Evolutionary conservation across 1,140 invertebrate genomes (phyloP), one percentile per base, ranked within the genome.

Genomic region (Heliconius hewitsoni): DNA sequence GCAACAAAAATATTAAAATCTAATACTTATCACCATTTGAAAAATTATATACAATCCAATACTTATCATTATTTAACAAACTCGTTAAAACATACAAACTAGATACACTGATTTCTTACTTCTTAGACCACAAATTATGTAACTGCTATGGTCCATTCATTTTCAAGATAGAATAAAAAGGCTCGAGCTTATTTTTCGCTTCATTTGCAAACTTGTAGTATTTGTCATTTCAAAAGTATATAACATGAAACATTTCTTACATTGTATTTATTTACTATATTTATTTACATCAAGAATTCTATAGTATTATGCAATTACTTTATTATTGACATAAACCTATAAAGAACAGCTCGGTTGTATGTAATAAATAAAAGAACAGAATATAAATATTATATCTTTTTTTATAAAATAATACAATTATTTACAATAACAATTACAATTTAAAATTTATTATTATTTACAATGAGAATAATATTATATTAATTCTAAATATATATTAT

Each of bases 101-200:
- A 27, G 9, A 11, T 0, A 66, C 8, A 66, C 60, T 0, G 9
- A 37, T 13, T 27, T 18, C 83, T 80, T 77, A 46, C 79, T 16
- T 80, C 80, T 83, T 85, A 75, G 46, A 70, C 86, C 82, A 83
- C 77, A 77, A 50, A 74, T 83, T 82, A 84, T 79, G 81, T 88
- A 87, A 87, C 86, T 82, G 78, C 80, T 52, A 85, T 79, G 76
- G 82, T 82, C 83, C 86, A 87, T 88, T 87, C 86, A 89, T 86
- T 89, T 84, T 84, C 81, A 83, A 85, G 83, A 89, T 81, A 85
- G 81, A 86, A 86, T 87, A 87, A 89, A 87, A 87, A 87, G 83
- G 81, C 73, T 57, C 78, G 80, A 81, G 82, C 74, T 83, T 71
- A 83, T 84, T 87, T 88, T 89, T 86, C 82, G 82, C 85, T 84